Percentiles rank a stretch among this genome's conserved stretches.
Conservation (phyloP, 1,140 invertebrate species). For the Macrostomum lignano region DNA sequence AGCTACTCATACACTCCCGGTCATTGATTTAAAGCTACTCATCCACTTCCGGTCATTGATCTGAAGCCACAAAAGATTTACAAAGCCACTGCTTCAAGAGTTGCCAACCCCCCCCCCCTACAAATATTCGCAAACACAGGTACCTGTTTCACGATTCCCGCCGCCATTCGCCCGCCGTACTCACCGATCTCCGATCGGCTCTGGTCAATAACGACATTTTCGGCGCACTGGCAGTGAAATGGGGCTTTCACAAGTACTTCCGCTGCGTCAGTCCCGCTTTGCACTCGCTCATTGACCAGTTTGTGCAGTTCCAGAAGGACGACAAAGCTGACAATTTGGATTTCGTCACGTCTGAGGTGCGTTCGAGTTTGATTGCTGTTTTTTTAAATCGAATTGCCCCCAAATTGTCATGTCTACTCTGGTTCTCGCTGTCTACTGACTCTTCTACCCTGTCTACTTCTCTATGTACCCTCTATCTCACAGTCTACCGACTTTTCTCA, state of each 20-base stretch:
- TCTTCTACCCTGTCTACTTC: too few relatives aligned
- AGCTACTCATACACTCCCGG: too few relatives aligned
- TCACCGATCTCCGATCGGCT: constrained; percentile 82
- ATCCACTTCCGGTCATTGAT: too few relatives aligned
- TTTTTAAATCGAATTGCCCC: not conserved
- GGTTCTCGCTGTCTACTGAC: too few relatives aligned
- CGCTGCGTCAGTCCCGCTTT: constrained; percentile 14
- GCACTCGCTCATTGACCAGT: constrained; percentile 6
- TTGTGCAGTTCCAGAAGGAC: constrained; percentile 7
- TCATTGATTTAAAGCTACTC: too few relatives aligned
- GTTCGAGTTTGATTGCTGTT: not conserved
- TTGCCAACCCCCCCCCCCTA: too few relatives aligned
- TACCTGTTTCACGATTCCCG: constrained; percentile 62
- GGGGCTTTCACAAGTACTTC: constrained; percentile 59
- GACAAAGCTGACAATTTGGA: constrained; percentile 4
- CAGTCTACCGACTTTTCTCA: too few relatives aligned
- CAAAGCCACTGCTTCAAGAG: too few relatives aligned
- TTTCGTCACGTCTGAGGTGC: not conserved
- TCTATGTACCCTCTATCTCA: too few relatives aligned
- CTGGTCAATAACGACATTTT: constrained; percentile 98
- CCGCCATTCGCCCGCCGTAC: constrained; percentile 41
- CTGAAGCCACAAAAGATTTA: too few relatives aligned
- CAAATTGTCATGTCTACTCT: not conserved
- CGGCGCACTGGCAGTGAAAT: constrained; percentile 72
- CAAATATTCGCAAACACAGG: too few relatives aligned